Base-by-base conservation (phyloP, 1,140 invertebrate genomes). In the Bombus polaris region DNA sequence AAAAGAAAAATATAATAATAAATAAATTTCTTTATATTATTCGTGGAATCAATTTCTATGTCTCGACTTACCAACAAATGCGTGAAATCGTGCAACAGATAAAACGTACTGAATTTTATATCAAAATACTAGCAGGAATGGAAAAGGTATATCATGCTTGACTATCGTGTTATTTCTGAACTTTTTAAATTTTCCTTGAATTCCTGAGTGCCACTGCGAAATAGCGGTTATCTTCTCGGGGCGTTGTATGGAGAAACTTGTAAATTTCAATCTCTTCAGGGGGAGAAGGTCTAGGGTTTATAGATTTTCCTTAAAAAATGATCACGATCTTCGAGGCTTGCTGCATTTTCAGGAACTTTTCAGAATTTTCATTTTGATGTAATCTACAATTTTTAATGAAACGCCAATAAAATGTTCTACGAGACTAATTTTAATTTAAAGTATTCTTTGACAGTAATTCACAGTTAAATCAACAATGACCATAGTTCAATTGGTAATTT, bases 221-320 rank as follows among this genome's bases (percentile, higher is more conserved):
- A n/a, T 22, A 37, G 6, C 10, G 28, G 39, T 42, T 42, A 72
- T n/a, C 13, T 42, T 42, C 37, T 42, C 8, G 68, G 22, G 22
- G 4, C 10, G 22, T 25, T 39, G 35, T 8, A 39, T 10, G 37
- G 37, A 4, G 15, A 59, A 25, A 62, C 25, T 59, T 77, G 74
- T 59, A 62, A 59, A 77, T 59, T 62, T 77, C 75, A 62, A 77
- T 77, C 75, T 76, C 53, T 37, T 76, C 12, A 35, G 53, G 53
- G 35, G 37, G 3, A 76, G 47, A 42, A 42, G 5, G 12, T 74
- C 47, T 42, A 72, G 28, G 28, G 66, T 68, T n/a, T 57, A 75
- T 35, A 37, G 75, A 73, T 78, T 22, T 32, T 32, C 15, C 4
- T 13, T 65, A 66, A 42, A 66, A 28, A 66, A 5, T 32, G n/a